A percentile compares a stretch with the other conserved stretches of the same genome.
Conservation (phyloP, 1,140 invertebrate species). For the Hyles vespertilio region DNA sequence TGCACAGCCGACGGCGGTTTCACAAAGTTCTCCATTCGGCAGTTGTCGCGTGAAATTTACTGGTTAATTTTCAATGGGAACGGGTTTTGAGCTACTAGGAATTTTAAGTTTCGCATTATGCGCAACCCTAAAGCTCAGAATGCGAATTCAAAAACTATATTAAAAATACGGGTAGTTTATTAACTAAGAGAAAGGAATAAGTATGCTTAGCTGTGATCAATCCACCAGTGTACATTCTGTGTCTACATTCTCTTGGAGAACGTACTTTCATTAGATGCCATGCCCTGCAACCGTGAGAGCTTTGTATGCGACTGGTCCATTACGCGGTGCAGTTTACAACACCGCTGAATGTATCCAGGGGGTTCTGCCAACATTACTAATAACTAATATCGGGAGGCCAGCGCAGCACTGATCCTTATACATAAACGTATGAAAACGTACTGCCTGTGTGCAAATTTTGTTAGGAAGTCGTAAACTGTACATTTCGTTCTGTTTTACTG, state of each 20-base stretch:
- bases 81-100: constrained; percentile 51
- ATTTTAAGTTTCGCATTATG: constrained; percentile 42
- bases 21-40: constrained; percentile 63
- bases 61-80: constrained; percentile 70
- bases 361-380: constrained; percentile 33
- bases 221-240: not conserved
- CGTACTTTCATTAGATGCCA: constrained; percentile 17
- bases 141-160: not conserved
- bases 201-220: not conserved
- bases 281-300: constrained; percentile 15
- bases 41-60: constrained; percentile 72
- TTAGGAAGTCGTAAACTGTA: too few relatives aligned
- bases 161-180: not conserved
- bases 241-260: not conserved
- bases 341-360: constrained; percentile 25
- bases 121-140: not conserved
- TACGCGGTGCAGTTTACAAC: constrained; percentile 28
- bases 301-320: constrained; percentile 27
- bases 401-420: constrained; percentile 10
- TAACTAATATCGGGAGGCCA: constrained; percentile 34
- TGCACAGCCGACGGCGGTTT: constrained; percentile 61
- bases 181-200: not conserved
- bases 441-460: not conserved
- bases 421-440: not conserved
- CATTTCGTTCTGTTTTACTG: too few relatives aligned